Evolutionary conservation across 2,888 invertebrate species (phyloP), one percentile per base, ranked within the genome.

Genomic region (Pollenia amentaria): DNA sequence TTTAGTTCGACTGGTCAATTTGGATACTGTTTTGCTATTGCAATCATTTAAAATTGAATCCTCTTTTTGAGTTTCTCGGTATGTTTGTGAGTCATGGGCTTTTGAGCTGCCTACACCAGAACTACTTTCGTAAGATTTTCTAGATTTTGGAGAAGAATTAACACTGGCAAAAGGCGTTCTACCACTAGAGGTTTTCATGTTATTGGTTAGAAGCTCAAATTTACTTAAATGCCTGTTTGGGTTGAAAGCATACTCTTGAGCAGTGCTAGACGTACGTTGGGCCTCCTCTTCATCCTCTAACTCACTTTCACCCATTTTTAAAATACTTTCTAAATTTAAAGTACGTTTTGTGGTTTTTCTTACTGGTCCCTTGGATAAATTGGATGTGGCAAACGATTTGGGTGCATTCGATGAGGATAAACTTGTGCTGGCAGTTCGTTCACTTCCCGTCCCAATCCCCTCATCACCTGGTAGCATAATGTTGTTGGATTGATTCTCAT

Each of bases 241-340:
- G 18, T 87, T 67, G 38, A 75, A 48, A 51, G 84, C 8, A 55
- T 53, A 62, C n/a, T 78, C 53, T 29, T 67, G 53, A n/a, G n/a
- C 51, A 10, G 1, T 38, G 6, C 8, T 10, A 1, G 85, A 44
- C 9, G 69, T 38, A n/a, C 91, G 89, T 44, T 89, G 89, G 2
- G 87, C 77, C 29, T 92, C 92, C 44, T 94, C 93, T 12, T 93
- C 93, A 46, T 93, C 92, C 85, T 92, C 92, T 44, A 94, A 92
- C 84, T 95, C 93, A 86, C 93, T 93, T 93, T 93, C 88, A 92
- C 93, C 93, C 91, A 93, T 92, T 81, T 92, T 93, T 3, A 93
- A 84, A 1, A 93, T 93, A 80, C 90, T 93, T 77, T 92, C 93
- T 53, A 93, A 85, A 62, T 93, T 93, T n/a, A 93, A 88, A 0